Evolutionary conservation across 23 tunicate species (phyloP).

Genomic region (Phallusia fumigata): DNA sequence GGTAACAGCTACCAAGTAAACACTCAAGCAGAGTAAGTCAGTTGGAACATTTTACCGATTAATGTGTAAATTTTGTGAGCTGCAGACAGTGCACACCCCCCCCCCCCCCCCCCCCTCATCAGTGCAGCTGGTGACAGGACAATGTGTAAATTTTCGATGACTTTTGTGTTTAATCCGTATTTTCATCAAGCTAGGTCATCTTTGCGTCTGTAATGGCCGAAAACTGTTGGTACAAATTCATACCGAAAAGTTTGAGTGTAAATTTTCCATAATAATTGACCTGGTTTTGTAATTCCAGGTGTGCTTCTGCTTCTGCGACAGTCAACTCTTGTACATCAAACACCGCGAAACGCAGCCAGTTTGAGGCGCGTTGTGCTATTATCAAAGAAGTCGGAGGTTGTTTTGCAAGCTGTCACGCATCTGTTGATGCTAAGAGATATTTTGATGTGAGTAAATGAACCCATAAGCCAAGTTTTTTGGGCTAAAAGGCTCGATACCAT

Average conservation of each 20-base stretch:
- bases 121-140: no score
- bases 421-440: slow-evolving; percentile 9
- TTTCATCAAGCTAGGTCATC: no score
- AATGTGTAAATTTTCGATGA: no score
- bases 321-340: not conserved
- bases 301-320: slow-evolving; percentile 7
- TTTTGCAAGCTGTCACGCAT: slow-evolving; percentile 18
- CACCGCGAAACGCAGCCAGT: not conserved
- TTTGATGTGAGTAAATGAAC: slow-evolving; percentile 28
- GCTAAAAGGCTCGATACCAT: not conserved
- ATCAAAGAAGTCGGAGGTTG: slow-evolving; percentile 29
- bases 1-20: slow-evolving; percentile 67
- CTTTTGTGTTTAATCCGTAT: no score
- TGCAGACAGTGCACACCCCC: no score
- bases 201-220: no score
- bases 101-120: no score
- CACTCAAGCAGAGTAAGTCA: slow-evolving; percentile 48
- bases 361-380: slow-evolving; percentile 19
- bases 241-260: no score
- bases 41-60: no score
- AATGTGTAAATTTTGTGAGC: no score
- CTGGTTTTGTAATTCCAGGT: not conserved
- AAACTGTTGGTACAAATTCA: no score
- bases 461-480: no score
- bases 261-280: not conserved